Percentiles rank a stretch among this genome's conserved stretches.
phyloP scores from a whole-genome alignment of 2,888 invertebrate genomes.

The Eupithecia insigniata region DNA sequence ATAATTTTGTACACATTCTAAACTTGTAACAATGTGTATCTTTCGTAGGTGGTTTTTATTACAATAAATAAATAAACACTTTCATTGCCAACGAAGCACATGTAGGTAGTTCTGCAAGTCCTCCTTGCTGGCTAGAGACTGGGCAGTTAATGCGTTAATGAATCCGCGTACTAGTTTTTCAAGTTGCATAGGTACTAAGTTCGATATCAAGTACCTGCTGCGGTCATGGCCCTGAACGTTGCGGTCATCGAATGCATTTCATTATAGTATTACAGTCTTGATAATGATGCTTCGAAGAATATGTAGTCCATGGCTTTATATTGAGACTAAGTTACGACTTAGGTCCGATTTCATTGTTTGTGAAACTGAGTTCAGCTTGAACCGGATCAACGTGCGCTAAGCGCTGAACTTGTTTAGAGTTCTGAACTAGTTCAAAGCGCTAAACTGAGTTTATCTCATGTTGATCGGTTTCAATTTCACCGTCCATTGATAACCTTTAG shows the following conservation, averaged over 20 bases:
- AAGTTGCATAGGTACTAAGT: neutral
- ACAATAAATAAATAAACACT: too few species aligned
- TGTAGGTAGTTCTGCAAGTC: too few species aligned
- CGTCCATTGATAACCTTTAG: neutral
- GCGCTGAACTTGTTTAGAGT: neutral
- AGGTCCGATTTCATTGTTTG: neutral
- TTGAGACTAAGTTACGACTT: neutral
- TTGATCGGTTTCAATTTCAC: neutral
- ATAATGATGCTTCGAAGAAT: conserved; percentile 4
- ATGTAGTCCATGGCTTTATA: neutral
- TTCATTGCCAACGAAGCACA: too few species aligned
- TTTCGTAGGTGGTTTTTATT: too few species aligned
- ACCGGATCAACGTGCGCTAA: neutral
- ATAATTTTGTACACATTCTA: too few species aligned
- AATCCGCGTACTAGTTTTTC: neutral
- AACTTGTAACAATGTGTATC: too few species aligned
- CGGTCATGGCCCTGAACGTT: conserved; percentile 23
- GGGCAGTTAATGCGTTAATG: too few species aligned
- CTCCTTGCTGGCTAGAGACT: too few species aligned
- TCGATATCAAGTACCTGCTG: neutral
- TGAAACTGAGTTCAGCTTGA: neutral
- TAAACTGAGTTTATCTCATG: too few species aligned
- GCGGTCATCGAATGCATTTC: conserved; percentile 16
- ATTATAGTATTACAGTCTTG: neutral
- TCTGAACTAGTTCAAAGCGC: neutral